Conservation (phyloP, 2,113 vertebrate species). For the Narcine bancroftii region DNA sequence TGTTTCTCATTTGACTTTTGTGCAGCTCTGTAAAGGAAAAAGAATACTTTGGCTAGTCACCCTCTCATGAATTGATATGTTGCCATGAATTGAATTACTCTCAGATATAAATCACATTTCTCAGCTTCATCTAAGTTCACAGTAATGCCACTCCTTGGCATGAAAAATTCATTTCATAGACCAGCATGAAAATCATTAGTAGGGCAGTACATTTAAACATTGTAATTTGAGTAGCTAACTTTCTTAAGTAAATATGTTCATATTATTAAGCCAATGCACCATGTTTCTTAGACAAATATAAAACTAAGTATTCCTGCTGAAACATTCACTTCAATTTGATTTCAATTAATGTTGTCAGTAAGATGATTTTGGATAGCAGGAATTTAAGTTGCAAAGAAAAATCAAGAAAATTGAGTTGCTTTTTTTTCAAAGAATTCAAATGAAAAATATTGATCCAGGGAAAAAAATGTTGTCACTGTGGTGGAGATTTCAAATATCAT, state of each 20-base stretch:
- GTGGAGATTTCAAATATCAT: background rate
- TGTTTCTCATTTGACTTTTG: background rate
- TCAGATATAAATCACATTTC: background rate
- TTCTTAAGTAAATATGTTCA: background rate
- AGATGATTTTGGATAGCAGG: background rate
- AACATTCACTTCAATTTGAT: background rate
- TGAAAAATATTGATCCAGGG: background rate
- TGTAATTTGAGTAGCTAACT: background rate
- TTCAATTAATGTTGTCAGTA: background rate
- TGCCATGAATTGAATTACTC: background rate
- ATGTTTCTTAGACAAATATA: background rate
- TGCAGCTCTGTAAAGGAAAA: background rate
- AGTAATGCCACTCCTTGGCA: background rate
- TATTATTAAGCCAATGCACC: background rate
- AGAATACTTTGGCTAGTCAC: background rate
- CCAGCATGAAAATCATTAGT: conserved; percentile 10
- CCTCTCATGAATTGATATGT: background rate
- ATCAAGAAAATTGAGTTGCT: background rate
- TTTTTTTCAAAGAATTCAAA: background rate
- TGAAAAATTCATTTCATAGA: background rate
- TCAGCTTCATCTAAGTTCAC: background rate
- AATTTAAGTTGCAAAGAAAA: background rate
- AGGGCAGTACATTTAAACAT: background rate
- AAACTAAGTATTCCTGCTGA: background rate
- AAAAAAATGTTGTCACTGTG: background rate